Conservation (phyloP, 2,888 invertebrate genomes). For the Tyria jacobaeae region DNA sequence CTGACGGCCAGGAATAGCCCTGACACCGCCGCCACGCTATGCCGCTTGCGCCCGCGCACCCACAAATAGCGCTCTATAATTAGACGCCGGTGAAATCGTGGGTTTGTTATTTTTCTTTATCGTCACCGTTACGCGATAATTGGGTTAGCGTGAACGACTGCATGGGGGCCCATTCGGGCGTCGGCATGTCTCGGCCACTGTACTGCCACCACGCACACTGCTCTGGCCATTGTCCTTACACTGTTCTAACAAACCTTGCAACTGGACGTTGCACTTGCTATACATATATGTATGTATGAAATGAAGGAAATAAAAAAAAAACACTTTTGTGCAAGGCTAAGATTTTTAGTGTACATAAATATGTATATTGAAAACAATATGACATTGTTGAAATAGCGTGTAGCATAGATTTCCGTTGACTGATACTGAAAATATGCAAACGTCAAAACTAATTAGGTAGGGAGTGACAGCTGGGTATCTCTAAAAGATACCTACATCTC, state of each 20-base stretch:
- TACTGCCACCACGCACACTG: constrained; percentile 56
- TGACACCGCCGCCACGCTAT: constrained; percentile 85
- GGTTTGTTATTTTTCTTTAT: constrained; percentile 87
- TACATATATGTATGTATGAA: constrained; percentile 19
- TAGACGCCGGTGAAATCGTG: constrained; percentile 86
- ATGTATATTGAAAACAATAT: constrained; percentile 11
- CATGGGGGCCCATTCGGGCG: constrained; percentile 84
- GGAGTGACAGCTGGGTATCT: constrained; percentile 33
- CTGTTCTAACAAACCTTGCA: constrained; percentile 39
- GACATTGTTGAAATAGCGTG: constrained; percentile 12
- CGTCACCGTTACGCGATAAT: constrained; percentile 86
- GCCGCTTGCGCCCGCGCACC: constrained; percentile 84
- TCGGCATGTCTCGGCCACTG: constrained; percentile 81
- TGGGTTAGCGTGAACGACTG: constrained; percentile 82
- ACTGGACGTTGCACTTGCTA: constrained; percentile 30
- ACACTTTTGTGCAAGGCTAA: no score
- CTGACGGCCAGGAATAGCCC: constrained; percentile 86
- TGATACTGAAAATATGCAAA: constrained; percentile 42
- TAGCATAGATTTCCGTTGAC: constrained; percentile 24
- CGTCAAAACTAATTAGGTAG: constrained; percentile 44
- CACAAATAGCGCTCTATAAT: constrained; percentile 85
- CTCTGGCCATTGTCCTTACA: constrained; percentile 70
- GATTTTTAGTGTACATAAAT: no score
- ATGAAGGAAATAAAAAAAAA: no score
- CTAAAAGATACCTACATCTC: constrained; percentile 29